These are phyloP conservation scores for Perdita meconis DNA, from an alignment of 2,888 invertebrate genomes.

Conservation along the genomic window DNA sequence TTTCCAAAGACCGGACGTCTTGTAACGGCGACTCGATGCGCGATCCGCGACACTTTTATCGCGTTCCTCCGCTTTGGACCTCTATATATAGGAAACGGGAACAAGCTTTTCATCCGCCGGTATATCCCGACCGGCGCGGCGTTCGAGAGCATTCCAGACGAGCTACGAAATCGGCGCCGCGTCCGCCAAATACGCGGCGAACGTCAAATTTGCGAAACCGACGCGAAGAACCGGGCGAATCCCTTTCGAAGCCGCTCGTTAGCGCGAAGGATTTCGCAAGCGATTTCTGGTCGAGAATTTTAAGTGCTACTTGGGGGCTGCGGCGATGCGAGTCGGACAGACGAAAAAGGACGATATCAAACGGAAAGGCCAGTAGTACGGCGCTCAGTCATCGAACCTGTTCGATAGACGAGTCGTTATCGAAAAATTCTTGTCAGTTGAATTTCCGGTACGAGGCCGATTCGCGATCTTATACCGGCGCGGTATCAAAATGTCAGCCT, in stretches of 20 bases:
- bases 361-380: not conserved
- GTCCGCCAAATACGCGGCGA: not conserved
- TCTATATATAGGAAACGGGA: conserved; percentile 78
- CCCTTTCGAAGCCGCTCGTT: conserved; percentile 7
- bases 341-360: not conserved
- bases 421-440: conserved; percentile 15
- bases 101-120: conserved; percentile 77
- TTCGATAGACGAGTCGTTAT: not conserved
- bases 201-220: conserved; percentile 25
- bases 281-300: not conserved
- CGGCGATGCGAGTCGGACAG: not conserved
- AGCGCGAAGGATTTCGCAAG: not conserved
- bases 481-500: conserved; percentile 34
- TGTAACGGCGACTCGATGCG: conserved; percentile 41
- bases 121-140: conserved; percentile 58
- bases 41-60: conserved; percentile 51
- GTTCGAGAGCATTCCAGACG: conserved; percentile 41
- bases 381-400: not conserved
- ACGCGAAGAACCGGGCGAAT: conserved; percentile 8
- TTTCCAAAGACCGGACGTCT: conserved; percentile 54
- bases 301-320: not conserved
- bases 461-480: conserved; percentile 8
- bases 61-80: conserved; percentile 42
- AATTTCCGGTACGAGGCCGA: conserved; percentile 17
- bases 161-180: conserved; percentile 35